Evolutionary conservation across 2,888 invertebrate species (phyloP).

Genomic region (Scaptomyza caliginosa): DNA sequence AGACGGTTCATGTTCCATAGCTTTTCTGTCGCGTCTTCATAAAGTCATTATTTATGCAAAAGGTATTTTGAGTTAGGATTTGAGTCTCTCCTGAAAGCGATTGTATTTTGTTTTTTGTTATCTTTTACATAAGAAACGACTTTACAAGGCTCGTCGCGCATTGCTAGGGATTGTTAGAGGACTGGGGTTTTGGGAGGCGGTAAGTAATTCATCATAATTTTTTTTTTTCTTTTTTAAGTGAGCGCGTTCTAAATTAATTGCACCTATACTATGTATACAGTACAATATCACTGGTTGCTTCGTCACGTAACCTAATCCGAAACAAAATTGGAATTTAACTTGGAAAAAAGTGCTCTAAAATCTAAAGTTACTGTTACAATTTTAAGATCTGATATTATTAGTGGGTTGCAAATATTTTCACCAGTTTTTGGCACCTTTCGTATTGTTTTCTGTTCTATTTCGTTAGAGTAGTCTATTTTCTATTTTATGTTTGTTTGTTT

Average conservation of each 20-base stretch:
- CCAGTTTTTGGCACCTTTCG: conserved; percentile 62
- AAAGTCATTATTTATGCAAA: conserved; percentile 74
- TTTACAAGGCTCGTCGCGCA: conserved; percentile 74
- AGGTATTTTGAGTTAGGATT: conserved; percentile 19
- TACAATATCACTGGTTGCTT: conserved; percentile 85
- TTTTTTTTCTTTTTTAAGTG: conserved; percentile 63
- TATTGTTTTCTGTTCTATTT: conserved; percentile 24
- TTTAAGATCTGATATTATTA: conserved; percentile 36
- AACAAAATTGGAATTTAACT: conserved; percentile 71
- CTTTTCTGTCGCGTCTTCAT: conserved; percentile 59
- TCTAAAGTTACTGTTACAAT: conserved; percentile 44
- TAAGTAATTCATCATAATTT: conserved; percentile 49
- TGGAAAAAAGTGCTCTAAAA: conserved; percentile 59
- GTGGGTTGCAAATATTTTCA: conserved; percentile 48
- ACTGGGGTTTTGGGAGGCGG: conserved; percentile 4
- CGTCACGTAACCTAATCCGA: conserved; percentile 82
- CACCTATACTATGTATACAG: conserved; percentile 85
- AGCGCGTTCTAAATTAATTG: conserved; percentile 84
- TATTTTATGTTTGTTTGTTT: conserved; percentile 20
- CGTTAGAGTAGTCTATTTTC: conserved; percentile 38
- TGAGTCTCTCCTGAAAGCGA: conserved; percentile 80
- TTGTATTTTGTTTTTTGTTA: conserved; percentile 37
- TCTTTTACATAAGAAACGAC: conserved; percentile 71
- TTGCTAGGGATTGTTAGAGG: conserved; percentile 30
- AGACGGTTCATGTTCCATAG: conserved; percentile 47